Evolutionary conservation across 2,797 vertebrate species (phyloP).

Genomic region (Artibeus jamaicensis): DNA sequence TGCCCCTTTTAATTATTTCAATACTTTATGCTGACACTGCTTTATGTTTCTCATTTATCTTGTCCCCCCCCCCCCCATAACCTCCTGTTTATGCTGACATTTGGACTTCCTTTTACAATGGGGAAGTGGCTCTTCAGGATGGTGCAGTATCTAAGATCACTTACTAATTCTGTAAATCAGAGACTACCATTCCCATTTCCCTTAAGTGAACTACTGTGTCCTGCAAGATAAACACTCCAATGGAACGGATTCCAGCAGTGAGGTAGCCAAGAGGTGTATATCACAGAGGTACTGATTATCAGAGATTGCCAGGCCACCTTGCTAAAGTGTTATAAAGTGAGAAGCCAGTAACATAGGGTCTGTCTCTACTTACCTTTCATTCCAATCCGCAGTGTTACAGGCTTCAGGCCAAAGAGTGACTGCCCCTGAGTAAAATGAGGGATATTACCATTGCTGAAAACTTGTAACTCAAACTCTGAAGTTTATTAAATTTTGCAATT

Average conservation of each 20-base stretch:
- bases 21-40: neutral
- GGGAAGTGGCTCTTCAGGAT: neutral
- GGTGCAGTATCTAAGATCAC: neutral
- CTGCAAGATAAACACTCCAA: neutral
- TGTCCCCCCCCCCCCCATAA: neutral
- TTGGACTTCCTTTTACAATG: neutral
- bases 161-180: neutral
- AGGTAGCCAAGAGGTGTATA: neutral
- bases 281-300: neutral
- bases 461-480: neutral
- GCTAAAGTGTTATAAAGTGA: neutral
- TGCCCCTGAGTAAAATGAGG: constrained; percentile 79
- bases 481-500: neutral
- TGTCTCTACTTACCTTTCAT: constrained; percentile 81
- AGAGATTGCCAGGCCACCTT: neutral
- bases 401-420: constrained; percentile 85
- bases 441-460: neutral
- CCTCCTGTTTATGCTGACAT: neutral
- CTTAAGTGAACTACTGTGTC: neutral
- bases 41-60: neutral
- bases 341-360: neutral
- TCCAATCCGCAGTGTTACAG: constrained; percentile 85
- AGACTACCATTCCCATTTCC: neutral
- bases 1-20: neutral
- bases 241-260: neutral